Percentiles rank a stretch among this genome's conserved stretches.
phyloP scores from a whole-genome alignment of 1,140 invertebrate genomes.

The Hirudo medicinalis region DNA sequence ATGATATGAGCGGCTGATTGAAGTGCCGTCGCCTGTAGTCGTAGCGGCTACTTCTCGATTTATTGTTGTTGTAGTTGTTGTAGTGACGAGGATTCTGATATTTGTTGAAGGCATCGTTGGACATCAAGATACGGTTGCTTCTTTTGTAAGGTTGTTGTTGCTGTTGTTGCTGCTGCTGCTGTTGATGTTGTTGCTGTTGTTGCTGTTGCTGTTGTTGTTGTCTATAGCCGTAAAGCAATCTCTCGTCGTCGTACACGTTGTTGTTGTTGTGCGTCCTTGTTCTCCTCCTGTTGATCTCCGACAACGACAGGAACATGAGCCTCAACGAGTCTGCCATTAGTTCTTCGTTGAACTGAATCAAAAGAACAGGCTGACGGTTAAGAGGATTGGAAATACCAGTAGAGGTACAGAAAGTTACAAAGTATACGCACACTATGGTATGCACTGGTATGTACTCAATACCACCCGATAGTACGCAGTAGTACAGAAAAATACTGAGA shows the following conservation, averaged over 20 bases:
- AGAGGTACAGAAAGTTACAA: too few species aligned
- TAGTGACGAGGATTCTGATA: background rate
- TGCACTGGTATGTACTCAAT: too few species aligned
- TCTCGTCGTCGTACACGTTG: background rate
- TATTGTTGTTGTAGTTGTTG: background rate
- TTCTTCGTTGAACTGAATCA: too few species aligned
- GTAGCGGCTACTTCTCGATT: too few species aligned
- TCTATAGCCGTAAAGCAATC: background rate
- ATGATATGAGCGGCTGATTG: background rate
- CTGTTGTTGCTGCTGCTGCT: conserved; percentile 4
- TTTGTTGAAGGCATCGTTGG: background rate
- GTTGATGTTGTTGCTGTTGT: background rate
- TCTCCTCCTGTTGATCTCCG: background rate
- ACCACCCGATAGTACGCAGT: too few species aligned
- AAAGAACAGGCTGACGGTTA: too few species aligned
- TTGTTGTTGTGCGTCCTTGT: background rate
- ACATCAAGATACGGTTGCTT: background rate
- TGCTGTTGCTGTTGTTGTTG: background rate
- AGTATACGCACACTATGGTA: too few species aligned
- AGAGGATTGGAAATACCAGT: too few species aligned
- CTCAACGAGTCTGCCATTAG: too few species aligned
- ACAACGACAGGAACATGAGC: background rate
- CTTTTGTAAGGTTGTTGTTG: background rate
- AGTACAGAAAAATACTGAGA: too few species aligned
- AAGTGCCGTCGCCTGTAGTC: background rate